A percentile compares a stretch with the other conserved stretches of the same genome.
Evolutionary conservation across 2,113 vertebrate genomes (phyloP).

Genomic region (Bubo bubo): DNA sequence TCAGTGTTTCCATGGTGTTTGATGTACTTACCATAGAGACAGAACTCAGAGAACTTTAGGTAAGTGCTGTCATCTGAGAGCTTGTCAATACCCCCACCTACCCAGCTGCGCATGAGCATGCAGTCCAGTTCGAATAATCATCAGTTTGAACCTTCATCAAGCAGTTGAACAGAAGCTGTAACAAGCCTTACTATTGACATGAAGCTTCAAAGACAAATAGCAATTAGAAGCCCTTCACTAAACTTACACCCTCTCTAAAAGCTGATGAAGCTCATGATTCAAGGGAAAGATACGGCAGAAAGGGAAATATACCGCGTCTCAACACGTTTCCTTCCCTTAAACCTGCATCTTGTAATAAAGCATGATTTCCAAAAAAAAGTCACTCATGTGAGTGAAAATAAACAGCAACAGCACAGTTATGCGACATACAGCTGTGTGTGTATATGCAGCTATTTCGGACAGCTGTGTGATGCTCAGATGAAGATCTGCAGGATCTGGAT

Average conservation of each 20-base stretch:
- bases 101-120: background rate
- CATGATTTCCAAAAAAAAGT: background rate
- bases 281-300: background rate
- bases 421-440: background rate
- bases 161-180: background rate
- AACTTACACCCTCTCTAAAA: background rate
- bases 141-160: background rate
- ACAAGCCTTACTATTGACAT: background rate
- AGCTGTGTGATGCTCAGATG: background rate
- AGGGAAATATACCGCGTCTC: background rate
- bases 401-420: background rate
- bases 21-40: slow-evolving; percentile 5
- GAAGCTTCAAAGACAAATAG: background rate
- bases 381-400: background rate
- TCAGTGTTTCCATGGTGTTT: slow-evolving; percentile 5
- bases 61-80: background rate
- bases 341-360: background rate
- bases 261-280: background rate
- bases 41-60: background rate
- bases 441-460: background rate
- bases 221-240: background rate
- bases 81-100: background rate
- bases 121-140: background rate
- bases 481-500: background rate
- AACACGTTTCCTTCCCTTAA: background rate